phyloP scores from a whole-genome alignment of 2,113 vertebrate genomes.

The Plestiodon gilberti region DNA sequence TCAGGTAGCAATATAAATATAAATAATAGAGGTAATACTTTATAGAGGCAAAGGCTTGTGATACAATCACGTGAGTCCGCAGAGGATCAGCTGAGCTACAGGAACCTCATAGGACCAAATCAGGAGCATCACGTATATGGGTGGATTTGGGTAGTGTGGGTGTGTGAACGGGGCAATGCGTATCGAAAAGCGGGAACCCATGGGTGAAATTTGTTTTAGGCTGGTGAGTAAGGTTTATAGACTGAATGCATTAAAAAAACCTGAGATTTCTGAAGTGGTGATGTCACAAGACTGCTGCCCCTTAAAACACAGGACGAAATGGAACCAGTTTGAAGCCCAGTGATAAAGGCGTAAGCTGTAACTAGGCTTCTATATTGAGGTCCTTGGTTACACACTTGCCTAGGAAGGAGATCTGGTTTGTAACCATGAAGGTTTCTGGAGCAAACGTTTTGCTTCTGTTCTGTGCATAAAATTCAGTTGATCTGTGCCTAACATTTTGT shows the following conservation, averaged over 20 bases:
- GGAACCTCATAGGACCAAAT: no score
- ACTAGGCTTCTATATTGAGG: not conserved
- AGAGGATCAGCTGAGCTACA: not conserved
- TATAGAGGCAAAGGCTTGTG: not conserved
- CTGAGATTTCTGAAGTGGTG: no score
- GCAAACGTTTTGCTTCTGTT: not conserved
- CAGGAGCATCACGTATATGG: not conserved
- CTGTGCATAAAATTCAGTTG: not conserved
- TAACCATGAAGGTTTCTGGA: not conserved
- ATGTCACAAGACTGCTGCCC: no score
- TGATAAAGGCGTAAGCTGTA: not conserved
- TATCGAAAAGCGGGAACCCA: not conserved
- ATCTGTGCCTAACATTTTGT: not conserved
- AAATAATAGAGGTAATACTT: no score
- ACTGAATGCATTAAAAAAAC: no score
- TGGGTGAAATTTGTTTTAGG: not conserved
- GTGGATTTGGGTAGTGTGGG: no score
- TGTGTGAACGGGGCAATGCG: not conserved
- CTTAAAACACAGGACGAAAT: no score
- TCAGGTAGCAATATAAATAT: not conserved
- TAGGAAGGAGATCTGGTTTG: not conserved
- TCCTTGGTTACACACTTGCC: not conserved
- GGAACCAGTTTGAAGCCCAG: no score
- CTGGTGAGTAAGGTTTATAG: no score
- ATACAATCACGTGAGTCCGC: not conserved